Evolutionary conservation across 2,888 invertebrate species (phyloP), one percentile per base, ranked within the genome.

Genomic region (Acheta domesticus): DNA sequence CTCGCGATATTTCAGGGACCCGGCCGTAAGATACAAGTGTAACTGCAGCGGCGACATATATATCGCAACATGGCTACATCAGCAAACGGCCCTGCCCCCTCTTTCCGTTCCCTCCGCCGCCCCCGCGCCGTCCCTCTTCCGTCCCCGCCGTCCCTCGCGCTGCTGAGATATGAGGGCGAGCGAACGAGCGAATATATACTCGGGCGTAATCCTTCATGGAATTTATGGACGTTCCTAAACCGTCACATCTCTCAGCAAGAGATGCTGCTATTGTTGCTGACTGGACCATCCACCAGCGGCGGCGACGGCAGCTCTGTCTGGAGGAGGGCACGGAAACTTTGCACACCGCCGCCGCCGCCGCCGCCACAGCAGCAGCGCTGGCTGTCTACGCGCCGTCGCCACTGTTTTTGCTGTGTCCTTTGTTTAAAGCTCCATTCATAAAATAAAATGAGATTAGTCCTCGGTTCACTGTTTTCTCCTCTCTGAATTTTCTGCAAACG

Each of bases 401-500:
- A 62, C 62, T 62, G 62, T 62, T 62, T n/a, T 62, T 62, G 62
- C 62, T 62, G 62, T 62, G 62, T 62, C 62, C 62, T 62, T 62
- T 62, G 62, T 62, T 62, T 62, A 62, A 62, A n/a, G 62, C 62
- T 62, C 62, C 62, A 62, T 62, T 62, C 62, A 62, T 62, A 62
- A 62, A 62, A 62, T 62, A 62, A 62, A 62, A 62, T 62, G 62
- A 62, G 62, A 62, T 62, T 62, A 62, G 62, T 62, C 62, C 62
- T 62, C 62, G 62, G 16, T 62, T 62, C 62, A 62, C 62, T 62
- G 62, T 62, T 62, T 62, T 62, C 62, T 62, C 62, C n/a, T 62
- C n/a, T n/a, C 75, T 75, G 75, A 75, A 23, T 75, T 75, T 75
- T 62, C 62, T 12, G 62, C 62, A 62, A 62, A 62, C 62, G 62